phyloP scores from a whole-genome alignment of 2,888 invertebrate species.

The Nysson spinosus region DNA sequence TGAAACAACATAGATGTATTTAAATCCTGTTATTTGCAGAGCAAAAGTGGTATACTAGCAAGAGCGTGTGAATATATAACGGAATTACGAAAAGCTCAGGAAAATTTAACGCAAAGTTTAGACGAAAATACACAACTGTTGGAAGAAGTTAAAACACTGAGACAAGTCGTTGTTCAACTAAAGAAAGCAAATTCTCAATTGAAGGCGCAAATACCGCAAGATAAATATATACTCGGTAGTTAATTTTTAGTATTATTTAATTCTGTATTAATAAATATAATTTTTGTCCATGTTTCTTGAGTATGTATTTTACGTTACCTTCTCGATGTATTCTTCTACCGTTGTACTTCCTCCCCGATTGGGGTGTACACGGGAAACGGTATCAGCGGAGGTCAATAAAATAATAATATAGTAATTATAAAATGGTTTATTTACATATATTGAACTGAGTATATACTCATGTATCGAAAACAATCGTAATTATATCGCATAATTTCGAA shows the following conservation, averaged over 20 bases:
- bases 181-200: slow-evolving; percentile 86
- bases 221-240: slow-evolving; percentile 35
- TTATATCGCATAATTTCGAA: slow-evolving; percentile 61
- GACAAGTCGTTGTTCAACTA: slow-evolving; percentile 84
- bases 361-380: slow-evolving; percentile 2
- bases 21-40: no score
- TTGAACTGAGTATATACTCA: slow-evolving; percentile 68
- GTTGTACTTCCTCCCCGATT: slow-evolving; percentile 1
- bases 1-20: no score
- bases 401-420: slow-evolving; percentile 65
- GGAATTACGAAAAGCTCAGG: slow-evolving; percentile 87
- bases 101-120: slow-evolving; percentile 81
- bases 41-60: slow-evolving; percentile 81
- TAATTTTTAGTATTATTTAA: slow-evolving; percentile 23
- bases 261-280: slow-evolving; percentile 5
- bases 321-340: background rate
- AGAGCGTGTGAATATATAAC: slow-evolving; percentile 95
- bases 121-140: slow-evolving; percentile 84
- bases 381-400: slow-evolving; percentile 38
- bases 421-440: slow-evolving; percentile 75
- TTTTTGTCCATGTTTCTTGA: slow-evolving; percentile 1
- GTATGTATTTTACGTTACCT: slow-evolving; percentile 6
- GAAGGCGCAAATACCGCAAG: slow-evolving; percentile 73
- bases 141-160: slow-evolving; percentile 83
- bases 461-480: slow-evolving; percentile 64